Evolutionary conservation across 2,797 vertebrate genomes (phyloP).

Genomic region (Dermochelys coriacea): DNA sequence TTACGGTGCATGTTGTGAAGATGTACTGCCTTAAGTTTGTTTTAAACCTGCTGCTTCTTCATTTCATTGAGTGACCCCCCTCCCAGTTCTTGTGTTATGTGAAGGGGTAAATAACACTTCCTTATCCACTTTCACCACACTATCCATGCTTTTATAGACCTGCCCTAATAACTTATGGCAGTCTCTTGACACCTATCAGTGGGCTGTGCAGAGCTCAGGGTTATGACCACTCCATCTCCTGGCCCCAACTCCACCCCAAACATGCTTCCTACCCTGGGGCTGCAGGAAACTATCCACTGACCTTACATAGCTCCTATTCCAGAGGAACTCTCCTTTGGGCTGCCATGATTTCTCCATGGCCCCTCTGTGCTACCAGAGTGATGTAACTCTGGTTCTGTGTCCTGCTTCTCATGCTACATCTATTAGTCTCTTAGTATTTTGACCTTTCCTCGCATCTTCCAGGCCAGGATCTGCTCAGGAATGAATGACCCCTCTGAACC

Average conservation of each 20-base stretch:
- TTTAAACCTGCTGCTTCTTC: too few species aligned
- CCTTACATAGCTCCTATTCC: background rate
- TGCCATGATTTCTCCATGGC: background rate
- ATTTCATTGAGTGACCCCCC: too few species aligned
- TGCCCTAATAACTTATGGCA: background rate
- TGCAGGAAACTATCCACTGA: background rate
- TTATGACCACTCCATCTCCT: background rate
- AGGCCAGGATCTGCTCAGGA: fast-evolving
- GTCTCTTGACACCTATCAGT: background rate
- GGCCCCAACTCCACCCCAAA: background rate
- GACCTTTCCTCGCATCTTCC: background rate
- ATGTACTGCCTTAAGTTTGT: too few species aligned
- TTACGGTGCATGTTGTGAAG: too few species aligned
- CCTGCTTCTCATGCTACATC: background rate
- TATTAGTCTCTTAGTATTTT: background rate
- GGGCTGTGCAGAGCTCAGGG: background rate
- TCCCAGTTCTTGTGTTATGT: too few species aligned
- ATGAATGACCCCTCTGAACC: fast-evolving
- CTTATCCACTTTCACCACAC: too few species aligned
- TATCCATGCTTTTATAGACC: too few species aligned
- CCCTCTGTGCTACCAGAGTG: background rate
- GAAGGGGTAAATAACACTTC: too few species aligned
- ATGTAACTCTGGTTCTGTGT: background rate
- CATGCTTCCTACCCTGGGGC: background rate
- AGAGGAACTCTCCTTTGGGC: background rate